Evolutionary conservation across 2,888 invertebrate genomes (phyloP).

Genomic region (Troides oblongomaculatus): DNA sequence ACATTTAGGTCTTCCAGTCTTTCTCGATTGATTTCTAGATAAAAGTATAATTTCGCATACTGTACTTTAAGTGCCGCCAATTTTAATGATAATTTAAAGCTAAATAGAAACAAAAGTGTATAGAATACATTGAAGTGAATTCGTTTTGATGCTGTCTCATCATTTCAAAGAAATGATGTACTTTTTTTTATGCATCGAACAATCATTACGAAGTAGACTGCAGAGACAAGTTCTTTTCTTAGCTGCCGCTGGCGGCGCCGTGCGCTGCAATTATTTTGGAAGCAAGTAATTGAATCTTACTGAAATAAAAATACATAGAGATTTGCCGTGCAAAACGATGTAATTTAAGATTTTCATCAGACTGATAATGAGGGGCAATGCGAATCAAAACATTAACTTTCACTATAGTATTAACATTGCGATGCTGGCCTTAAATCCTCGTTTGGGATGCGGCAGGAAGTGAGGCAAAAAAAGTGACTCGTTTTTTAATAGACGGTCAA

Average conservation of each 20-base stretch:
- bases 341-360: conserved; percentile 75
- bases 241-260: conserved; percentile 50
- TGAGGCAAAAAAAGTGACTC: conserved; percentile 48
- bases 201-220: conserved; percentile 46
- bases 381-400: conserved; percentile 72
- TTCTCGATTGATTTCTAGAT: not conserved
- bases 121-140: not conserved
- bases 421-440: conserved; percentile 66
- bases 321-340: conserved; percentile 61
- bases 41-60: not conserved
- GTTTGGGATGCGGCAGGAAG: conserved; percentile 70
- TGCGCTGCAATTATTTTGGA: conserved; percentile 53
- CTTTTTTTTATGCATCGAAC: conserved; percentile 40
- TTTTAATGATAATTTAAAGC: not conserved
- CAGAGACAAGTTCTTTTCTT: conserved; percentile 52
- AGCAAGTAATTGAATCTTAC: conserved; percentile 68
- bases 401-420: conserved; percentile 57
- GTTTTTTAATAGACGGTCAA: not conserved
- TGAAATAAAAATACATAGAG: conserved; percentile 67
- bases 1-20: no score
- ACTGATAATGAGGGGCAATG: conserved; percentile 65
- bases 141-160: conserved; percentile 2
- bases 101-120: not conserved
- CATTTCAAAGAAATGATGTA: conserved; percentile 36
- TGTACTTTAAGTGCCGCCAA: not conserved